Conservation (phyloP, 2,113 vertebrate genomes). For the Porphyrio hochstetteri region DNA sequence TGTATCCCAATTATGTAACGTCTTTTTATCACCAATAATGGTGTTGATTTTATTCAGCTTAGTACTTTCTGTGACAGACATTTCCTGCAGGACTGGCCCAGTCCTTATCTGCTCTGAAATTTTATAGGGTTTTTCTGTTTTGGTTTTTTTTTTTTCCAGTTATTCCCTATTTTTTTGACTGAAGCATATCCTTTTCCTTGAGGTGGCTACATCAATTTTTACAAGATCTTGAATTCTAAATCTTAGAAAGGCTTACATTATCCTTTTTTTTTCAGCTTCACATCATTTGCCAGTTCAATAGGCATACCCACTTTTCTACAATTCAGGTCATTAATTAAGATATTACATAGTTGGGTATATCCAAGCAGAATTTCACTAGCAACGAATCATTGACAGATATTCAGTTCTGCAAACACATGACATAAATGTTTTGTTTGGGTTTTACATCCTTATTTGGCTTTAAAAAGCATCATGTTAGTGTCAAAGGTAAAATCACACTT, state of each 20-base stretch:
- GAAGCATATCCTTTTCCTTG: background rate
- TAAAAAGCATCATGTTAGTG: background rate
- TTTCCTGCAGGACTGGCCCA: background rate
- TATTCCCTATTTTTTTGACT: background rate
- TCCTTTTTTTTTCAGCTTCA: background rate
- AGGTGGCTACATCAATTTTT: background rate
- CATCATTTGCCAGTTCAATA: background rate
- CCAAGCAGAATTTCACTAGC: background rate
- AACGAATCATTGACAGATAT: background rate
- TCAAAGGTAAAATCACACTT: background rate
- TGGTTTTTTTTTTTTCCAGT: background rate
- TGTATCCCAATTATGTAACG: background rate
- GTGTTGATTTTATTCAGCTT: background rate
- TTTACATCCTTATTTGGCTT: background rate
- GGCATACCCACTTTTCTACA: background rate
- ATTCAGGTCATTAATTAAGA: background rate
- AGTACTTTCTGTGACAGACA: background rate
- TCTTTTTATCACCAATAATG: background rate
- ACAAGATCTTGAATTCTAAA: background rate
- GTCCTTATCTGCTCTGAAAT: background rate
- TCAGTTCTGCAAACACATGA: background rate
- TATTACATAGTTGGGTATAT: background rate
- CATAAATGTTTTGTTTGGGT: background rate
- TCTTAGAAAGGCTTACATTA: background rate
- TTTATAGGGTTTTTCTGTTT: background rate